Percentiles rank a stretch among this genome's conserved stretches.
Conservation (phyloP, 2,113 vertebrate genomes). For the Uropsilus gracilis region DNA sequence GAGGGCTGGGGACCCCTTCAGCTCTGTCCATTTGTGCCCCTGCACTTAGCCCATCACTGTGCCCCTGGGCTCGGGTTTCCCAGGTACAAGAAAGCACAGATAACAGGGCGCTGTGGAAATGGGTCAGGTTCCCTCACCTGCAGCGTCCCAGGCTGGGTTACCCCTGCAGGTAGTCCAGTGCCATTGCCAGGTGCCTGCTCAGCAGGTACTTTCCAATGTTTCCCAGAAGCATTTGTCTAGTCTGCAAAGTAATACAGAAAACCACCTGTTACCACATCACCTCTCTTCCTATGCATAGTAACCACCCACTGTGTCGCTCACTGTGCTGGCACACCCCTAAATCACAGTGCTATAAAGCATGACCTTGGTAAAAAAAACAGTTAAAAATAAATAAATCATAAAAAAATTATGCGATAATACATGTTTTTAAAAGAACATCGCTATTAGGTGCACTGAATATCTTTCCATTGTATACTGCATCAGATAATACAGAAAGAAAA, state of each 20-base stretch:
- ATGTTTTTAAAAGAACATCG: neutral
- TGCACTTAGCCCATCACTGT: neutral
- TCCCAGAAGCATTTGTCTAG: neutral
- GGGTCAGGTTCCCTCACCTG: neutral
- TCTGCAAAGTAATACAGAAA: neutral
- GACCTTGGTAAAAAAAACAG: too few species aligned
- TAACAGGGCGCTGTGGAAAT: neutral
- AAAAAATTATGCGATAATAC: too few species aligned
- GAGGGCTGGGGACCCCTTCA: constrained; percentile 22
- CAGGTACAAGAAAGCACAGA: neutral
- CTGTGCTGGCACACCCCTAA: too few species aligned
- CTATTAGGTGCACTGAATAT: neutral
- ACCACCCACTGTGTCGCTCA: too few species aligned
- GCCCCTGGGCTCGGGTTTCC: neutral
- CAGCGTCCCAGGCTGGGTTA: neutral
- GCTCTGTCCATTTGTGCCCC: neutral
- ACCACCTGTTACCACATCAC: neutral
- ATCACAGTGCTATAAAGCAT: too few species aligned
- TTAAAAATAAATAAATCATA: too few species aligned
- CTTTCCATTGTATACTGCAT: neutral
- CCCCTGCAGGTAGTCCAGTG: too few species aligned
- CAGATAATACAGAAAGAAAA: neutral
- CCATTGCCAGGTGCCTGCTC: neutral
- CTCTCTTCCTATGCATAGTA: too few species aligned
- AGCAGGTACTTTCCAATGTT: neutral